These are phyloP conservation scores for Ammodytes dubius DNA, from an alignment of 2,113 vertebrate species.

Conservation along the genomic window DNA sequence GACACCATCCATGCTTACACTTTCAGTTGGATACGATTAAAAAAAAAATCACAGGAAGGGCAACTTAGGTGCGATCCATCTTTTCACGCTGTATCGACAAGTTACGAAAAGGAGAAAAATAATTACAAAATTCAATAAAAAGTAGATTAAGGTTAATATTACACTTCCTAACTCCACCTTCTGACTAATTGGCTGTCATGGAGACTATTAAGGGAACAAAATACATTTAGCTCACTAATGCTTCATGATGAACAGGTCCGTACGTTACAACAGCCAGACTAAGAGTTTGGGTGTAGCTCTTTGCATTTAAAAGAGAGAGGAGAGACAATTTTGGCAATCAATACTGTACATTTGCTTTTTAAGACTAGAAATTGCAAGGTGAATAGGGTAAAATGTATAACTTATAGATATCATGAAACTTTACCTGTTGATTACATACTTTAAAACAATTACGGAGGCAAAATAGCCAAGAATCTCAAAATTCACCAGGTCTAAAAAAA, in stretches of 20 bases:
- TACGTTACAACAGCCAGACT: not conserved
- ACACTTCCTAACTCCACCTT: not conserved
- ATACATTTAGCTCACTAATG: conserved; percentile 5
- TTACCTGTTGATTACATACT: too few relatives aligned
- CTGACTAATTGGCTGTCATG: not conserved
- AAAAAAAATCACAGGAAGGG: not conserved
- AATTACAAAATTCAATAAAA: not conserved
- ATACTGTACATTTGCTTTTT: too few relatives aligned
- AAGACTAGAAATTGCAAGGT: too few relatives aligned
- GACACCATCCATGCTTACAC: not conserved
- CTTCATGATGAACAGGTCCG: not conserved
- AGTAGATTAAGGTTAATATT: not conserved
- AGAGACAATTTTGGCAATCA: not conserved
- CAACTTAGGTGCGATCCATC: not conserved
- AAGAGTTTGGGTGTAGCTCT: not conserved
- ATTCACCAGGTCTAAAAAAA: not conserved
- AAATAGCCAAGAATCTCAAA: too few relatives aligned
- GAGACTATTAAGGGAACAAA: not conserved
- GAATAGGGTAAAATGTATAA: too few relatives aligned
- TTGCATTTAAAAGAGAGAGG: not conserved
- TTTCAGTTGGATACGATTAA: not conserved
- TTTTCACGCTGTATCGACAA: not conserved
- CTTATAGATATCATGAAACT: too few relatives aligned
- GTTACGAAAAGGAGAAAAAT: not conserved
- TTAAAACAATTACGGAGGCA: too few relatives aligned